Conservation (phyloP, 2,797 vertebrate species). For the Cetoscarus ocellatus region DNA sequence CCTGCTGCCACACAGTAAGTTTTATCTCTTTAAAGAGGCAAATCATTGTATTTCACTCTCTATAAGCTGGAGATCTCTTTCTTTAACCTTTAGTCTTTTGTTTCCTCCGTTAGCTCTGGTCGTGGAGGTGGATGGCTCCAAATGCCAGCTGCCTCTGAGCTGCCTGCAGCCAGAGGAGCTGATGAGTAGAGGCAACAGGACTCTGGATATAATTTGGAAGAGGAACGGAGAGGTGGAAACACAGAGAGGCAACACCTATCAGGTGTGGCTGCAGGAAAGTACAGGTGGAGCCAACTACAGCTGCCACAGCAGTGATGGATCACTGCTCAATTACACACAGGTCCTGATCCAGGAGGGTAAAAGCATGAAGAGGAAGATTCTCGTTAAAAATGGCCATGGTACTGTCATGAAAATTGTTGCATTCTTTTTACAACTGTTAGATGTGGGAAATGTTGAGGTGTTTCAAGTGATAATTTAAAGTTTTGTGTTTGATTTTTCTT, state of each 20-base stretch:
- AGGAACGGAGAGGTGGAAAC: conserved; percentile 38
- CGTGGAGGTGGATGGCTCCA: conserved; percentile 61
- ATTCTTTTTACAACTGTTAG: neutral
- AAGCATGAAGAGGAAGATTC: conserved; percentile 51
- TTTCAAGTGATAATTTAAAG: neutral
- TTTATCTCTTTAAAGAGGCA: neutral
- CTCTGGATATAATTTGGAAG: conserved; percentile 67
- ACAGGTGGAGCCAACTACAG: conserved; percentile 79
- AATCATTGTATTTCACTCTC: neutral
- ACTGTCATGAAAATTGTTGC: neutral
- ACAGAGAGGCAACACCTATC: conserved; percentile 57
- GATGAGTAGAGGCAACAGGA: neutral
- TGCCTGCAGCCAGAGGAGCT: conserved; percentile 55
- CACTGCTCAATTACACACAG: conserved; percentile 78
- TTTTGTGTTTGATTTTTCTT: conserved; percentile 3
- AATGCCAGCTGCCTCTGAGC: conserved; percentile 40
- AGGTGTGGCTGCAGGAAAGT: conserved; percentile 64
- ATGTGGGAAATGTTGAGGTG: neutral
- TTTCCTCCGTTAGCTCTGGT: conserved; percentile 65
- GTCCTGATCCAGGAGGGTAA: conserved; percentile 68
- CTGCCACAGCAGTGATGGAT: conserved; percentile 72
- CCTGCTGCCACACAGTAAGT: conserved; percentile 77
- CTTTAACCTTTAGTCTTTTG: neutral
- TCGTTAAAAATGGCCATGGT: conserved; percentile 53
- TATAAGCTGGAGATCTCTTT: neutral